A percentile compares a stretch with the other conserved stretches of the same genome.
Conservation (phyloP, 2,113 vertebrate genomes). For the Oreocharis arfaki region DNA sequence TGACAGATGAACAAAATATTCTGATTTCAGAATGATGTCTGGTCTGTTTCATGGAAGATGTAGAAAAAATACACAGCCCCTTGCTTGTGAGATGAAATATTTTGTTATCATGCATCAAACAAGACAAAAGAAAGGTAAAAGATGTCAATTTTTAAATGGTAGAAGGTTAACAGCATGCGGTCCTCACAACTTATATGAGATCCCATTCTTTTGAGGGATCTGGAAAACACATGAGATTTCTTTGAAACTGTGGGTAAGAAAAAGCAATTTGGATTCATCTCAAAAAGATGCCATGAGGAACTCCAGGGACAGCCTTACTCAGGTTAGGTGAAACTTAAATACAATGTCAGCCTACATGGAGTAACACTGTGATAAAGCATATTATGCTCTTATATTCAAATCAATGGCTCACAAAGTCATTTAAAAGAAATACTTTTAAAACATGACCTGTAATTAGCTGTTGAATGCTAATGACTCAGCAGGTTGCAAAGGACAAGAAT, state of each 20-base stretch:
- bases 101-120: not conserved
- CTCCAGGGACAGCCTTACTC: not conserved
- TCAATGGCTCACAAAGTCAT: not conserved
- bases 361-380: not conserved
- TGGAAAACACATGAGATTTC: not conserved
- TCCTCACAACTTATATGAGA: not conserved
- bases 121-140: not conserved
- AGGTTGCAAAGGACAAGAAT: not conserved
- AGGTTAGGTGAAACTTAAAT: not conserved
- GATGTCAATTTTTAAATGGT: not conserved
- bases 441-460: not conserved
- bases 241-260: not conserved
- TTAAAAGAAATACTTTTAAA: not conserved
- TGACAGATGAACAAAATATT: not conserved
- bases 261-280: not conserved
- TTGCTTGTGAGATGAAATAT: not conserved
- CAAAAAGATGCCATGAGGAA: not conserved
- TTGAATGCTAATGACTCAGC: not conserved
- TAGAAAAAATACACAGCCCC: not conserved
- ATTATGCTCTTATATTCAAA: not conserved
- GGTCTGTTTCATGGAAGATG: not conserved
- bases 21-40: not conserved
- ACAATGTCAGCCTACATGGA: not conserved
- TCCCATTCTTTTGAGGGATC: not conserved
- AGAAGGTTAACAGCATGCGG: not conserved